These are phyloP conservation scores for Venustoraphidia nigricollis DNA, from an alignment of 2,888 invertebrate species.

Conservation along the genomic window DNA sequence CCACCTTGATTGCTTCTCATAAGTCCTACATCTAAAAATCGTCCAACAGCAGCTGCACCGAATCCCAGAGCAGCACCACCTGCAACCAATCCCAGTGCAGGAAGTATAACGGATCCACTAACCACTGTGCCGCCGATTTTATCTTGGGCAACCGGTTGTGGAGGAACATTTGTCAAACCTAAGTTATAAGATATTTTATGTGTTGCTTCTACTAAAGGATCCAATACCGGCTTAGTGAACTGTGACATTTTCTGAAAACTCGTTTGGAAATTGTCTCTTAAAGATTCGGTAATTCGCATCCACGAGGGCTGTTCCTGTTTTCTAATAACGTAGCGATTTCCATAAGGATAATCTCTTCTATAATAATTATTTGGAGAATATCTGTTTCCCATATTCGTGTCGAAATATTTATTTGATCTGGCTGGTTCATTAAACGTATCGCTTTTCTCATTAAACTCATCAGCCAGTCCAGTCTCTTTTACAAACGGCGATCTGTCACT, in stretches of 20 bases:
- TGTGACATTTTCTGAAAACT: constrained; percentile 55
- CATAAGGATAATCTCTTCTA: constrained; percentile 40
- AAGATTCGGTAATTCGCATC: constrained; percentile 55
- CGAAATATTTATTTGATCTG: constrained; percentile 26
- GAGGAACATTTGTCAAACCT: constrained; percentile 38
- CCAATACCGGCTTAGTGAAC: constrained; percentile 48
- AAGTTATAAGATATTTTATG: constrained; percentile 66
- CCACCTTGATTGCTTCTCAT: constrained; percentile 28
- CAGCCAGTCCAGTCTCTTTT: constrained; percentile 18
- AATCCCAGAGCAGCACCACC: constrained; percentile 70
- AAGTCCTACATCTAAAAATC: constrained; percentile 48
- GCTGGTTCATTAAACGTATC: not conserved
- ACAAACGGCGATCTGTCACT: constrained; percentile 43
- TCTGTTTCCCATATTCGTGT: constrained; percentile 7
- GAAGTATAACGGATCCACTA: constrained; percentile 47
- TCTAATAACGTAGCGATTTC: constrained; percentile 38
- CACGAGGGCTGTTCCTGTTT: constrained; percentile 52
- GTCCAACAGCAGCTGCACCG: constrained; percentile 65
- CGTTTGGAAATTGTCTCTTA: constrained; percentile 54
- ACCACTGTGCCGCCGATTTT: constrained; percentile 45
- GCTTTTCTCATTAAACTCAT: not conserved
- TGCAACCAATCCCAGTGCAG: constrained; percentile 61
- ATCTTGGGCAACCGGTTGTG: constrained; percentile 35
- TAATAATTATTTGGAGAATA: constrained; percentile 24
- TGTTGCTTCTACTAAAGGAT: constrained; percentile 62